phyloP scores from a whole-genome alignment of 2,888 invertebrate species.

The Ommatoiulus sabulosus region DNA sequence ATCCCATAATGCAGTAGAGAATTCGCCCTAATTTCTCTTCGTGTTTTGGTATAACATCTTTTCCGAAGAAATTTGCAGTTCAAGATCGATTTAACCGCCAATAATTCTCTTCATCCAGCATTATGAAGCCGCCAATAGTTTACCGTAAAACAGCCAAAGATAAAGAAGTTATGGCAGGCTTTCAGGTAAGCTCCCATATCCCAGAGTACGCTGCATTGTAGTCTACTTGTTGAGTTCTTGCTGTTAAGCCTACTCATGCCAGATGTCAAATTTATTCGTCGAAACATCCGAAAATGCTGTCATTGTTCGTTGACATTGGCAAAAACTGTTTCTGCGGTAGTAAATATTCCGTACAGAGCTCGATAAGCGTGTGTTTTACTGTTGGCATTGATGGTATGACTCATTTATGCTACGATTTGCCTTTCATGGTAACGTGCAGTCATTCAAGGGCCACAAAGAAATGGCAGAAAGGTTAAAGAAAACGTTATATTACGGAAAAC shows the following conservation, averaged over 20 bases:
- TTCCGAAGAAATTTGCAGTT: background rate
- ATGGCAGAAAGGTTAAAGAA: conserved; percentile 86
- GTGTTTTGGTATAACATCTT: background rate
- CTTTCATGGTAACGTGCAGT: background rate
- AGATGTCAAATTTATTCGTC: background rate
- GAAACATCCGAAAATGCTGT: background rate
- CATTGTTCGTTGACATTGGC: background rate
- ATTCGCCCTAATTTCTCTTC: background rate
- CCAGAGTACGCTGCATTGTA: background rate
- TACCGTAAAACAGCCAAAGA: conserved; percentile 52
- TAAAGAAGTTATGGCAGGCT: conserved; percentile 33
- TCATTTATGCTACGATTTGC: background rate
- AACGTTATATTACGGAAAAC: conserved; percentile 85
- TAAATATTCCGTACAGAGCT: background rate
- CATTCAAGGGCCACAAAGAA: conserved; percentile 77
- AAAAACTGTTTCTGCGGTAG: background rate
- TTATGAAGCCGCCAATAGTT: conserved; percentile 53
- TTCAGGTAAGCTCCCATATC: conserved; percentile 31
- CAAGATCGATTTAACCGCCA: background rate
- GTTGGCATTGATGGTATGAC: background rate
- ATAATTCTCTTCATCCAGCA: background rate
- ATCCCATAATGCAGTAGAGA: conserved; percentile 1
- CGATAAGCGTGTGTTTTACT: background rate
- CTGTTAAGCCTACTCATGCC: background rate
- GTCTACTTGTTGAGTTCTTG: conserved; percentile 5